Evolutionary conservation across 35 echinoderm and acorn worm genomes (phyloP).

Genomic region (Patiria miniata): DNA sequence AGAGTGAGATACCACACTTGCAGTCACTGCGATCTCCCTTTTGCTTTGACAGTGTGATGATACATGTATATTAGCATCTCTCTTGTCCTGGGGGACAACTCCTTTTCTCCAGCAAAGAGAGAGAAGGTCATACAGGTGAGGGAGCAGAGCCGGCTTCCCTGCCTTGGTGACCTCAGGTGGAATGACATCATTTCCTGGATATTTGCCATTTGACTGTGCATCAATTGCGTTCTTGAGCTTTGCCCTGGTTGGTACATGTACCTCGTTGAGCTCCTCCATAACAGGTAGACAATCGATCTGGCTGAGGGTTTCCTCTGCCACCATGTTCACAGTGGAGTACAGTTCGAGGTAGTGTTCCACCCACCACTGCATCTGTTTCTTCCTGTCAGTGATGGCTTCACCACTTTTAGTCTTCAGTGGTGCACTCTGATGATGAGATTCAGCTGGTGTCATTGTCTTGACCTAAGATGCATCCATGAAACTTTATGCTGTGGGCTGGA

Average conservation of each 20-base stretch:
- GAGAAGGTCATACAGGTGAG: slow-evolving; percentile 37
- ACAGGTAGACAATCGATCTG: not conserved
- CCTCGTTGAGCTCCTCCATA: slow-evolving; percentile 41
- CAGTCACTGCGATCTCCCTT: slow-evolving; percentile 12
- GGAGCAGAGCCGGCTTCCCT: slow-evolving; percentile 36
- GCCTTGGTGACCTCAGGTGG: slow-evolving; percentile 47
- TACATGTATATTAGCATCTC: not conserved
- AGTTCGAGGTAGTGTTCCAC: slow-evolving; percentile 63
- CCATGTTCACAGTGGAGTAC: slow-evolving; percentile 33
- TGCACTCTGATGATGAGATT: slow-evolving; percentile 10
- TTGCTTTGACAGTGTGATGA: slow-evolving; percentile 6
- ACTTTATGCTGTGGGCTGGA: too few species aligned
- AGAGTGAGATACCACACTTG: not conserved
- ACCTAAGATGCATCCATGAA: slow-evolving; percentile 42
- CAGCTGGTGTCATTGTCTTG: not conserved
- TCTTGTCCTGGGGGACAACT: not conserved
- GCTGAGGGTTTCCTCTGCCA: slow-evolving; percentile 21
- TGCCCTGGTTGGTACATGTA: slow-evolving; percentile 26
- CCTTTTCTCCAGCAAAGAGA: too few species aligned
- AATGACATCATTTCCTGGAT: slow-evolving; percentile 40
- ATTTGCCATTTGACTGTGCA: slow-evolving; percentile 48
- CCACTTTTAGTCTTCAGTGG: slow-evolving; percentile 35
- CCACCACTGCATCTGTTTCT: slow-evolving; percentile 34
- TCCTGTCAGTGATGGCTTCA: slow-evolving; percentile 34
- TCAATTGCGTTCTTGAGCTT: too few species aligned